Percentiles rank a stretch among this genome's conserved stretches.
These are phyloP conservation scores for Sternarchorhynchus goeldii DNA, from an alignment of 2,797 vertebrate genomes.

Conservation along the genomic window DNA sequence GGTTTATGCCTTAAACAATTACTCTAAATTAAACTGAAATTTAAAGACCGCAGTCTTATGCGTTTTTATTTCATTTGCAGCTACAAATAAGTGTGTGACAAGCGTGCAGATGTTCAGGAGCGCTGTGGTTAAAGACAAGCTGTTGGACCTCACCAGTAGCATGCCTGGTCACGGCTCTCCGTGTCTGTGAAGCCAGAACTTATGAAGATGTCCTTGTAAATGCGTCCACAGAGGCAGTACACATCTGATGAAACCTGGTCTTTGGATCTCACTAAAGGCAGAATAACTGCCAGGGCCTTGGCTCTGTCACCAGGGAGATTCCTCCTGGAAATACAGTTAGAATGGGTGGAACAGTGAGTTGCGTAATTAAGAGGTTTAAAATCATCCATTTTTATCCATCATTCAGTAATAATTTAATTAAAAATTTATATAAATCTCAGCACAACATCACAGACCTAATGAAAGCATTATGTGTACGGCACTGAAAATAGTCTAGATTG, in stretches of 20 bases:
- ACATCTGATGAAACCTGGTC: conserved; percentile 82
- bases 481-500: background rate
- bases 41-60: background rate
- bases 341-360: background rate
- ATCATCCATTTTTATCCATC: background rate
- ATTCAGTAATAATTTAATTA: background rate
- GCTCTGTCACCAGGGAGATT: conserved; percentile 82
- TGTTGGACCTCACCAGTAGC: conserved; percentile 77
- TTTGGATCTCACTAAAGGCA: conserved; percentile 76
- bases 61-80: too few relatives aligned
- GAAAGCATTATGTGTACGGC: background rate
- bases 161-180: conserved; percentile 78
- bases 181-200: conserved; percentile 79
- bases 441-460: background rate
- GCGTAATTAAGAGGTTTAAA: too few relatives aligned
- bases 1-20: too few relatives aligned
- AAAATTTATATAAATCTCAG: background rate
- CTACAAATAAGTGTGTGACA: background rate
- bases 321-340: conserved; percentile 72
- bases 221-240: conserved; percentile 88
- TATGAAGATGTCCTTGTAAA: conserved; percentile 93
- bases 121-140: background rate
- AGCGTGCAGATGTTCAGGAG: background rate
- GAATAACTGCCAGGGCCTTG: conserved; percentile 81
- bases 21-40: too few relatives aligned